Evolutionary conservation across 2,797 vertebrate species (phyloP).

Genomic region (Ceryle rudis): DNA sequence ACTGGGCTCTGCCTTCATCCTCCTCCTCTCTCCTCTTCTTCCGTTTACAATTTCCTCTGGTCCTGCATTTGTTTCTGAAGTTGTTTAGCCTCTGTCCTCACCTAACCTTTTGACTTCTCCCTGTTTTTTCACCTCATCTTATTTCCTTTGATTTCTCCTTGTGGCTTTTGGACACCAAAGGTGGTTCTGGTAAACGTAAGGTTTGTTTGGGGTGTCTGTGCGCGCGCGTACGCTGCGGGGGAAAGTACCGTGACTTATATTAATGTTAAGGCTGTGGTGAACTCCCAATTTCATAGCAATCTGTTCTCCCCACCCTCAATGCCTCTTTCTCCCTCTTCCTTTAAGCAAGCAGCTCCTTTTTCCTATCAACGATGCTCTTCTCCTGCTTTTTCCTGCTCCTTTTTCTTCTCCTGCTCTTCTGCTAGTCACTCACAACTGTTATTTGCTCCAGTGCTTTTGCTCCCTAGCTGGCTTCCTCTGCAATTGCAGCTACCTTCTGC

Average conservation of each 20-base stretch:
- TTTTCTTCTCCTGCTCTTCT: too few species aligned
- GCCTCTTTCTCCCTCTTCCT: not conserved
- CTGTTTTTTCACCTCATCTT: not conserved
- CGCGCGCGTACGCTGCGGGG: not conserved
- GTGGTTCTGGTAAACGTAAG: not conserved
- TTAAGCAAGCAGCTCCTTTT: not conserved
- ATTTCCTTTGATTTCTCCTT: not conserved
- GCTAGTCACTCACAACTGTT: not conserved
- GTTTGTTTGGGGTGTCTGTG: not conserved
- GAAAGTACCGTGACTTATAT: not conserved
- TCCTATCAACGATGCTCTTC: not conserved
- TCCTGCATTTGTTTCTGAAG: not conserved
- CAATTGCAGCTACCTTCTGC: not conserved
- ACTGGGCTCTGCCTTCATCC: not conserved
- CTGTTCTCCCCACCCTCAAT: not conserved
- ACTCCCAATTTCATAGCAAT: not conserved
- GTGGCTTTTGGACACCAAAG: not conserved
- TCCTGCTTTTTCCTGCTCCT: too few species aligned
- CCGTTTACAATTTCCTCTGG: slow-evolving; percentile 42
- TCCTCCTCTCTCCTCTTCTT: not conserved
- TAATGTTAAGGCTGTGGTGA: not conserved
- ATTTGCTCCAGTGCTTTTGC: not conserved
- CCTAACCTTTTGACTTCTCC: not conserved
- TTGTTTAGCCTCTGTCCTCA: not conserved
- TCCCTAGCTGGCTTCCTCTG: not conserved